Percentiles rank a stretch among this genome's conserved stretches.
Evolutionary conservation across 2,797 vertebrate genomes (phyloP).

Genomic region (Chelon labrosus): DNA sequence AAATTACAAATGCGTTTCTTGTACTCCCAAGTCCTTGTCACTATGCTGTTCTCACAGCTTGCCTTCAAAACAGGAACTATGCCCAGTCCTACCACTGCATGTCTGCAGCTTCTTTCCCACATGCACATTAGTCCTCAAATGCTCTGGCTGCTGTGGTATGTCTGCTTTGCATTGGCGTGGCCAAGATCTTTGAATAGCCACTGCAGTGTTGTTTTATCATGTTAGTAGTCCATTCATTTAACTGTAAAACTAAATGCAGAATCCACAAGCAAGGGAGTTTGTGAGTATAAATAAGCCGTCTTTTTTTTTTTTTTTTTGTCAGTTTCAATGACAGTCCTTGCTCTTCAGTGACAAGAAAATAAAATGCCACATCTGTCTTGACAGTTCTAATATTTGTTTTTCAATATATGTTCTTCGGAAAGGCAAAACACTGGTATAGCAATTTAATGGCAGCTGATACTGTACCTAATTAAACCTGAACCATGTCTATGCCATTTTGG

Average conservation of each 20-base stretch:
- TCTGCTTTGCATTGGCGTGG: slow-evolving; percentile 3
- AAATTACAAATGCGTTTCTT: too few relatives aligned
- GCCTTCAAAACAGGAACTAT: slow-evolving; percentile 1
- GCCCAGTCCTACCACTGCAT: slow-evolving; percentile 30
- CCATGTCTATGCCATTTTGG: too few relatives aligned
- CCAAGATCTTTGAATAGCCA: not conserved
- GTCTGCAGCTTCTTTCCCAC: slow-evolving; percentile 11
- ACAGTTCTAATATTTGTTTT: too few relatives aligned
- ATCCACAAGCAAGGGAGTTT: not conserved
- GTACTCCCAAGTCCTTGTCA: not conserved
- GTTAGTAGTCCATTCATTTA: not conserved
- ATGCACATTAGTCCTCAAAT: slow-evolving; percentile 21
- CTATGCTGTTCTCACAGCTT: not conserved
- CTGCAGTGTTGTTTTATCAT: not conserved
- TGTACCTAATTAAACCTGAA: too few relatives aligned
- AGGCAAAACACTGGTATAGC: too few relatives aligned
- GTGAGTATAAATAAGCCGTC: not conserved
- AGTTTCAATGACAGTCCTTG: not conserved
- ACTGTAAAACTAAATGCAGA: slow-evolving; percentile 10
- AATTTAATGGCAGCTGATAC: too few relatives aligned
- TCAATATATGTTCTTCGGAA: not conserved
- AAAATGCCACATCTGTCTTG: not conserved
- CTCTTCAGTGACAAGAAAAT: too few relatives aligned
- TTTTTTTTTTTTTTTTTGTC: not conserved
- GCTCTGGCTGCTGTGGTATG: slow-evolving; percentile 18